Conservation (phyloP, 2,797 vertebrate species). For the Oryzias dopingdopingensis region DNA sequence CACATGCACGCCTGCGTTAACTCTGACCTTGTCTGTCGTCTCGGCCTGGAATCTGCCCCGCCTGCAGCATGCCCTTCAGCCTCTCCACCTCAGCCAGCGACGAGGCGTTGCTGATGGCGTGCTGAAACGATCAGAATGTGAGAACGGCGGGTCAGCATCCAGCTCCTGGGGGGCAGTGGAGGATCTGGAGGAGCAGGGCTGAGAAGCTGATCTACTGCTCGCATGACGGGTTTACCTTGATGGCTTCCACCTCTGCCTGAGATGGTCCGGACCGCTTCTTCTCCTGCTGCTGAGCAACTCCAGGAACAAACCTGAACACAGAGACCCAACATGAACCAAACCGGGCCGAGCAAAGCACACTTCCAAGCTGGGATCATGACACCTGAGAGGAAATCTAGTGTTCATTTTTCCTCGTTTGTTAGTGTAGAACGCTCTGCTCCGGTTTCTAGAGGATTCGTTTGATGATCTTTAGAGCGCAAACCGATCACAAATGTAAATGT, state of each 20-base stretch:
- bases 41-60: constrained; percentile 92
- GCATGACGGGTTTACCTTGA: constrained; percentile 80
- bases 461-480: no score
- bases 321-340: not conserved
- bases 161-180: no score
- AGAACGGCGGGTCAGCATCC: not conserved
- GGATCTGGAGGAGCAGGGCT: no score
- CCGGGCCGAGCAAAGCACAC: no score
- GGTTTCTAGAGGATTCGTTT: no score
- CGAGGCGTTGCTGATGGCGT: constrained; percentile 90
- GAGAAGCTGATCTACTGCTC: no score
- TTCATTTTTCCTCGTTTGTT: no score
- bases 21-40: constrained; percentile 78
- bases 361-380: no score
- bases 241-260: constrained; percentile 92
- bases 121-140: constrained; percentile 64
- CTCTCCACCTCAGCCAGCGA: constrained; percentile 94
- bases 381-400: no score
- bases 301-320: constrained; percentile 84
- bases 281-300: constrained; percentile 84
- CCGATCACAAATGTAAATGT: no score
- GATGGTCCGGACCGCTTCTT: constrained; percentile 89
- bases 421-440: no score
- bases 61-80: constrained; percentile 91
- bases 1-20: no score